Percentiles rank a stretch among this genome's conserved stretches.
phyloP scores from a whole-genome alignment of 2,888 invertebrate genomes.

The Megamerina dolium region DNA sequence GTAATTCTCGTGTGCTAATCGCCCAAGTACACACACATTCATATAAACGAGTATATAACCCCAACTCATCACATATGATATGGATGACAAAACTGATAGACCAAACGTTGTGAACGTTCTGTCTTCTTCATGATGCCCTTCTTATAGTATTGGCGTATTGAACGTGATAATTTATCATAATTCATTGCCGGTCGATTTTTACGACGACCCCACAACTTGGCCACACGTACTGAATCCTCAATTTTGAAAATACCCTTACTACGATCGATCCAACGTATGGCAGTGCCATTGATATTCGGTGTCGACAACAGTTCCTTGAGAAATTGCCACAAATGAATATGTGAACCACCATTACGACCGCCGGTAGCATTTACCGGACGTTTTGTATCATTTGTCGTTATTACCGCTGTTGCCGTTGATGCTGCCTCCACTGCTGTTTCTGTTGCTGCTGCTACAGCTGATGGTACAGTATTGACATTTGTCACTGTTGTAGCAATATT shows the following conservation, averaged over 20 bases:
- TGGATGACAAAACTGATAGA: constrained; percentile 97
- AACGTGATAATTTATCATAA: constrained; percentile 96
- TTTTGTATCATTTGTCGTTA: constrained; percentile 32
- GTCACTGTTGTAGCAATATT: constrained; percentile 3
- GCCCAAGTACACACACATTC: neutral
- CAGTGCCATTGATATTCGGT: constrained; percentile 83
- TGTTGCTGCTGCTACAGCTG: constrained; percentile 6
- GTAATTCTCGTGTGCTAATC: no score
- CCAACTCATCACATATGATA: constrained; percentile 64
- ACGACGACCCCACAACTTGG: constrained; percentile 95
- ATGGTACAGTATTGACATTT: neutral
- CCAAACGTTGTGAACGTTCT: constrained; percentile 92
- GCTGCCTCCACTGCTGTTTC: constrained; percentile 22
- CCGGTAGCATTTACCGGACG: constrained; percentile 12
- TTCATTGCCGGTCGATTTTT: constrained; percentile 99
- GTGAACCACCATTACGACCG: constrained; percentile 56
- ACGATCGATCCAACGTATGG: constrained; percentile 96
- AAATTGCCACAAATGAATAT: constrained; percentile 99
- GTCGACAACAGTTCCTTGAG: constrained; percentile 88
- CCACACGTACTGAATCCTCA: constrained; percentile 95
- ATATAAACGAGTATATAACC: neutral
- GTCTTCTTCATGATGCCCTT: constrained; percentile 99
- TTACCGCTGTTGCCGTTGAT: constrained; percentile 31
- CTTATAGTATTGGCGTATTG: constrained; percentile 97
- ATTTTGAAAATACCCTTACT: constrained; percentile 96